Percentiles rank a stretch among this genome's conserved stretches.
phyloP scores from a whole-genome alignment of 2,888 invertebrate species.

The Micoletzkya japonica region DNA sequence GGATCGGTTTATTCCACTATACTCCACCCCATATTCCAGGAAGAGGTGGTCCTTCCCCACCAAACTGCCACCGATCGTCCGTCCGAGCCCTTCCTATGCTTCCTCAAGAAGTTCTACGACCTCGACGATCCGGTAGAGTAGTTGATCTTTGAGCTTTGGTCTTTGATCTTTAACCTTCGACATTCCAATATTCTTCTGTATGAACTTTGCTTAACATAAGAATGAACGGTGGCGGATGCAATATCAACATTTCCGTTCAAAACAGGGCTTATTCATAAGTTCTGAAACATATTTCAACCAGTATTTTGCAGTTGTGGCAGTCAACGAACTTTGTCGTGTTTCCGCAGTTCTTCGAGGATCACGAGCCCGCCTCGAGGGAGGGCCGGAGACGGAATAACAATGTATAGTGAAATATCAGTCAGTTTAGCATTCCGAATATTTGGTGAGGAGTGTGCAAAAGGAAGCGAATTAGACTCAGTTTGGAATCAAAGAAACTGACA shows the following conservation, averaged over 20 bases:
- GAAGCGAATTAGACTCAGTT: no score
- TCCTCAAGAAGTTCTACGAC: conserved; percentile 82
- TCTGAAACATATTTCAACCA: no score
- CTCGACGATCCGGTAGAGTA: conserved; percentile 68
- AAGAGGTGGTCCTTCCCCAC: conserved; percentile 38
- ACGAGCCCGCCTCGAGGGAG: conserved; percentile 1
- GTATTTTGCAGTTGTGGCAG: conserved; percentile 75
- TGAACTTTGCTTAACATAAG: background rate
- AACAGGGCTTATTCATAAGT: no score
- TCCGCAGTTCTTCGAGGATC: conserved; percentile 75
- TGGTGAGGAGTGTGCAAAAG: no score
- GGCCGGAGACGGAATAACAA: background rate
- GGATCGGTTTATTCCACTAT: no score
- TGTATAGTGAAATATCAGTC: no score
- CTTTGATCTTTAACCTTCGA: no score
- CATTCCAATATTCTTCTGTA: background rate
- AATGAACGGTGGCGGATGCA: background rate
- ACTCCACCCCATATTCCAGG: conserved; percentile 34
- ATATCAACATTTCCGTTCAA: no score
- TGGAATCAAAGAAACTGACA: no score
- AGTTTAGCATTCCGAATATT: no score
- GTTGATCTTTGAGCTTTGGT: no score
- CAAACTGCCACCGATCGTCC: conserved; percentile 87
- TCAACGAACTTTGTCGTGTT: conserved; percentile 87
- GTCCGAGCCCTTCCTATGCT: conserved; percentile 82